Evolutionary conservation across 2,113 vertebrate species (phyloP).

Genomic region (Phrynosoma blainvillii): DNA sequence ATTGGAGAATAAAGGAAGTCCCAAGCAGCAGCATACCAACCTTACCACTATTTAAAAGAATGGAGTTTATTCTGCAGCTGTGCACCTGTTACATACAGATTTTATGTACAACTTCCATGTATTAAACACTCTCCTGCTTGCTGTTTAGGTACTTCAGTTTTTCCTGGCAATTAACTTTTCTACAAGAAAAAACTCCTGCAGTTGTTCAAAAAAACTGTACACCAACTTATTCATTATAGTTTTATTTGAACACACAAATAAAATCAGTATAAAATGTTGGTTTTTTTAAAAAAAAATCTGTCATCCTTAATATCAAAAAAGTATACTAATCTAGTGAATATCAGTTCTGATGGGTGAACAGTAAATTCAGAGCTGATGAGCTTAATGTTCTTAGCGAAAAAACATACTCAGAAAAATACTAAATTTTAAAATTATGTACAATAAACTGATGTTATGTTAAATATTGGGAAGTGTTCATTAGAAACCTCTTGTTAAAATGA

Average conservation of each 20-base stretch:
- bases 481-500: not conserved
- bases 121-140: not conserved
- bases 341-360: not conserved
- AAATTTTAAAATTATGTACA: not conserved
- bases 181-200: not conserved
- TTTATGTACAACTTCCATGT: not conserved
- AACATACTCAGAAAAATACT: not conserved
- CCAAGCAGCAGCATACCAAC: too few relatives aligned
- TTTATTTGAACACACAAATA: slow-evolving; percentile 15
- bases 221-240: not conserved
- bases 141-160: not conserved
- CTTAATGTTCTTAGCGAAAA: not conserved
- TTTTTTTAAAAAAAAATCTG: not conserved
- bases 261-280: not conserved
- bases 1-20: not conserved
- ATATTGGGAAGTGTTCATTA: not conserved
- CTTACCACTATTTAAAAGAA: not conserved
- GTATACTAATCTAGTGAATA: not conserved
- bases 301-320: not conserved
- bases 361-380: not conserved
- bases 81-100: not conserved
- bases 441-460: not conserved
- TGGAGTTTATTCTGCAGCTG: not conserved
- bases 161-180: not conserved
- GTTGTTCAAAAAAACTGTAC: not conserved